Conservation (phyloP, 2,797 vertebrate species). For the Malacoctenus gilli region DNA sequence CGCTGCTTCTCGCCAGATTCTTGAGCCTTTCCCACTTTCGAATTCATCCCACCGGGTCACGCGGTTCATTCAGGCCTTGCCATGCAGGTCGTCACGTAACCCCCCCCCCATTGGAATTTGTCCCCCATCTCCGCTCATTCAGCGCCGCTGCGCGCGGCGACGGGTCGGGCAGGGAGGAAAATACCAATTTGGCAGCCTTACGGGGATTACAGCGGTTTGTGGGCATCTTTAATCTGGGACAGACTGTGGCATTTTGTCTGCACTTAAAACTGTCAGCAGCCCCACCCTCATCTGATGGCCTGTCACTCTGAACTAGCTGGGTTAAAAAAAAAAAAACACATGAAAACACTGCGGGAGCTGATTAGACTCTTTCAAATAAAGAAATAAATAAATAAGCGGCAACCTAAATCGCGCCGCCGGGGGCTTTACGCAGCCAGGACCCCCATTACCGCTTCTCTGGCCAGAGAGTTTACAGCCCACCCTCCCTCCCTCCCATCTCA, state of each 20-base stretch:
- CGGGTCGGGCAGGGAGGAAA: conserved; percentile 46
- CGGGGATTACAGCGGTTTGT: conserved; percentile 71
- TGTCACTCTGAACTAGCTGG: conserved; percentile 40
- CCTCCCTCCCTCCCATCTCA: conserved; percentile 30
- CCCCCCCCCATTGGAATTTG: conserved; percentile 4
- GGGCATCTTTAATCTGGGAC: conserved; percentile 74
- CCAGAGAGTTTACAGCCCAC: conserved; percentile 59
- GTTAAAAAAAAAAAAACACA: conserved; percentile 34
- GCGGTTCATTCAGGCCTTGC: conserved; percentile 10
- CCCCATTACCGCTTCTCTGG: conserved; percentile 59
- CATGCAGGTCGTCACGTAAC: not conserved
- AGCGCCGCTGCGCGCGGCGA: conserved; percentile 25
- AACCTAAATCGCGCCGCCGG: conserved; percentile 62
- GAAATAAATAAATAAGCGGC: conserved; percentile 61
- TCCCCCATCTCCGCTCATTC: conserved; percentile 29
- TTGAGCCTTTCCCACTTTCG: not conserved
- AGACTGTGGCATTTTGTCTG: conserved; percentile 72
- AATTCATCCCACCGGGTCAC: not conserved
- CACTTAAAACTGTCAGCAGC: conserved; percentile 69
- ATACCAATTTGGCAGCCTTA: conserved; percentile 72
- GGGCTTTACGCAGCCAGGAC: conserved; percentile 56
- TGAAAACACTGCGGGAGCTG: conserved; percentile 56
- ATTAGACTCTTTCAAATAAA: conserved; percentile 67
- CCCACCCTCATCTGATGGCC: conserved; percentile 34
- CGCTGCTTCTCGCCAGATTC: not conserved